Base-by-base conservation (phyloP, 23 tunicate species). In the Diplosoma virens region DNA sequence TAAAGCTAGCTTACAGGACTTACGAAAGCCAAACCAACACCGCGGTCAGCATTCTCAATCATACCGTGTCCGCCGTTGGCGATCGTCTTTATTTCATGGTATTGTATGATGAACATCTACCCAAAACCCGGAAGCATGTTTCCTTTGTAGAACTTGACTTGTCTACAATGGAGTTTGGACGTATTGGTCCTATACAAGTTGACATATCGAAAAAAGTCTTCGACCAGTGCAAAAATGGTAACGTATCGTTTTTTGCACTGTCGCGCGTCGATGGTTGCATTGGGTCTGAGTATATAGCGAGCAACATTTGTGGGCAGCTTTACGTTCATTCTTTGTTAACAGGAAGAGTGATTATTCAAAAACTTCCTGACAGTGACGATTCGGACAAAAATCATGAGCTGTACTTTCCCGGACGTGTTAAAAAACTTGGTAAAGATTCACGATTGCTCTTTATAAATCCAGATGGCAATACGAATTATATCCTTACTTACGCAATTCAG, bases 81-180 rank as follows among this genome's bases (percentile, higher is more conserved):
- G 80, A 70, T 31, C 74, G 85, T 58, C 64, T 81, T 30, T 76
- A 81, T 73, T 81, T 87, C 58, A 82, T 81, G 87, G 35, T 81
- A 2, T 58, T 87, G 67, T 87, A 34, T 52, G 80, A 76, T 52
- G 85, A 87, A 34, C 83, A 81, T 36, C 73, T 66, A 1, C 95
- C 95, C 0, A 75, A 76, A 29, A 66, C 84, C 23, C 77, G 80
- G 45, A 58, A 79, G 32, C 95, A 87, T 47, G 48, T 87, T 26
- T 59, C 95, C 2, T 36, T 81, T 3, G 68, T 82, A 25, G 82
- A 81, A 28, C 67, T 87, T 37, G 83, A 87, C 36, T 45, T 87
- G 25, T 22, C 47, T 25, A 47, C 69, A 41, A 31, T 81, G 52
- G 69, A 81, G 54, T 33, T 81, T 30, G 81, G 86, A 6, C 59